Conservation (phyloP, 1,140 invertebrate genomes). For the Drosophila bipectinata region DNA sequence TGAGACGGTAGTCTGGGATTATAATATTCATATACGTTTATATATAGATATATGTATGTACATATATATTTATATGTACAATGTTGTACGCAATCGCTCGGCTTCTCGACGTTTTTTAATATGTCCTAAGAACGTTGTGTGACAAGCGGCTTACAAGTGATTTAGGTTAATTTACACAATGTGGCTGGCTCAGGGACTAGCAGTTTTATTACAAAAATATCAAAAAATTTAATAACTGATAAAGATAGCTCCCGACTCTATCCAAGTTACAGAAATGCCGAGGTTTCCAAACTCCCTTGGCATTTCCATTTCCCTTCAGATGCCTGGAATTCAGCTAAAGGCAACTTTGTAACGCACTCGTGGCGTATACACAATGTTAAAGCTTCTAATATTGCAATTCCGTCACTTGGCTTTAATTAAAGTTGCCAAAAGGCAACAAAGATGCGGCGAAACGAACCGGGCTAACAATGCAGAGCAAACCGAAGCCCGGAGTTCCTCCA, state of each 20-base stretch:
- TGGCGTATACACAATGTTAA: slow-evolving; percentile 29
- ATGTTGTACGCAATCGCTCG: slow-evolving; percentile 19
- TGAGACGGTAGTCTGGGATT: slow-evolving; percentile 44
- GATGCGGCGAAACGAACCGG: slow-evolving; percentile 22
- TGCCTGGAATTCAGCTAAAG: not conserved
- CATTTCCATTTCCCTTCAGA: not conserved
- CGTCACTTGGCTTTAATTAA: slow-evolving; percentile 68
- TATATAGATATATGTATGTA: slow-evolving; percentile 2
- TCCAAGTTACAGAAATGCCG: too few relatives aligned
- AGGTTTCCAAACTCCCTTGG: not conserved
- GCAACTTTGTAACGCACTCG: slow-evolving; percentile 7
- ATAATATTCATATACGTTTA: slow-evolving; percentile 38
- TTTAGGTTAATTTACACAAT: slow-evolving; percentile 77
- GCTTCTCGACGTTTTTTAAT: slow-evolving; percentile 65
- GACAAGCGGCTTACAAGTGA: slow-evolving; percentile 75
- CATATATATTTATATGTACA: slow-evolving; percentile 18
- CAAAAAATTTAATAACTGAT: not conserved
- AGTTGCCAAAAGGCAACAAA: slow-evolving; percentile 54
- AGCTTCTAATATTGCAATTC: slow-evolving; percentile 43
- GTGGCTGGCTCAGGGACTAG: slow-evolving; percentile 25
- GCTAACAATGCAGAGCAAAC: slow-evolving; percentile 28
- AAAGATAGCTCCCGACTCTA: not conserved
- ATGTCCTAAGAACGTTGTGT: slow-evolving; percentile 70
- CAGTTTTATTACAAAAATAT: slow-evolving; percentile 6
- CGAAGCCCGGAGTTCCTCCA: slow-evolving; percentile 26